A percentile compares a stretch with the other conserved stretches of the same genome.
These are phyloP conservation scores for Drosophila antonietae DNA, from an alignment of 2,888 invertebrate genomes.

Conservation along the genomic window DNA sequence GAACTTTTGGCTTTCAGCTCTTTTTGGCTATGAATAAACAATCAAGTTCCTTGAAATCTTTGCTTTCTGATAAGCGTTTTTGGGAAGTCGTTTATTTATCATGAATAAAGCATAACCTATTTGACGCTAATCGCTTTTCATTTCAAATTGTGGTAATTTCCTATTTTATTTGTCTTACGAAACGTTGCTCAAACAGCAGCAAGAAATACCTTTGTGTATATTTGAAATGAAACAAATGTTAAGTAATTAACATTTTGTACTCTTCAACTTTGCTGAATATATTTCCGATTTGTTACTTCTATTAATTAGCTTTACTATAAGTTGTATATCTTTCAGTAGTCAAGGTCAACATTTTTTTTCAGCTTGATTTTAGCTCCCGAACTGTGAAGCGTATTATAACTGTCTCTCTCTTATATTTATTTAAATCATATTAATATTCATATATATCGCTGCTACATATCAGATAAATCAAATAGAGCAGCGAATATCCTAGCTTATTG, in stretches of 20 bases:
- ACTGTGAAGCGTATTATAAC: not conserved
- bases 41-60: slow-evolving; percentile 15
- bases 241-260: not conserved
- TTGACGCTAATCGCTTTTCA: not conserved
- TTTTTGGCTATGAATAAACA: slow-evolving; percentile 17
- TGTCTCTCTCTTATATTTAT: too few species aligned
- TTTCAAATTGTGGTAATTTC: not conserved
- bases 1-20: slow-evolving; percentile 13
- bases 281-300: not conserved
- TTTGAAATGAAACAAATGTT: not conserved
- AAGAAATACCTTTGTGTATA: not conserved
- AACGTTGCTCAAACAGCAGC: not conserved
- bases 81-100: slow-evolving; percentile 37
- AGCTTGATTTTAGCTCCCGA: not conserved
- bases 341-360: not conserved
- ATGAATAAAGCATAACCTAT: slow-evolving; percentile 1
- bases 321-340: not conserved
- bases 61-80: not conserved
- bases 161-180: not conserved
- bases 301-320: not conserved
- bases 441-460: too few species aligned
- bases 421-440: too few species aligned
- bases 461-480: not conserved
- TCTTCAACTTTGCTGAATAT: not conserved
- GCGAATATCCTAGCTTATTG: too few species aligned